Evolutionary conservation across 2,797 vertebrate species (phyloP).

Genomic region (Hippocampus kuda): DNA sequence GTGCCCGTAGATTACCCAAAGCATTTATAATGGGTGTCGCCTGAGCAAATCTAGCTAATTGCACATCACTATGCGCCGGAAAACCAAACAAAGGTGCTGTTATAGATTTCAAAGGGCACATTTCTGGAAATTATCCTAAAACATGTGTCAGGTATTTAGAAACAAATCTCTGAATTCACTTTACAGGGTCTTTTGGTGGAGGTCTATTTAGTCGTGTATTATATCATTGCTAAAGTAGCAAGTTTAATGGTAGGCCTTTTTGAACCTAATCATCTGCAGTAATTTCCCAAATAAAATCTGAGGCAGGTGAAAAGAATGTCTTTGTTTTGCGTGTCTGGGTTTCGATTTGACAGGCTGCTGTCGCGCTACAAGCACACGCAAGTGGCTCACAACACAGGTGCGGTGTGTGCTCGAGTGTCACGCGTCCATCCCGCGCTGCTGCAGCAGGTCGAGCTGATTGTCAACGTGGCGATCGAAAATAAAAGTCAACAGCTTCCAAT

Average conservation of each 20-base stretch:
- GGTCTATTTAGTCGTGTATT: neutral
- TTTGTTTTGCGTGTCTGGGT: neutral
- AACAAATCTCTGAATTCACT: no score
- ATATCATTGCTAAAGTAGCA: no score
- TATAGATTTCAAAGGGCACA: neutral
- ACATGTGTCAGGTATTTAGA: no score
- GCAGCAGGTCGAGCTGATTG: conserved; percentile 42
- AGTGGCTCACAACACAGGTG: conserved; percentile 28
- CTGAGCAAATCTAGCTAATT: no score
- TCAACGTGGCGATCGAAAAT: conserved; percentile 45
- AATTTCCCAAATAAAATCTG: neutral
- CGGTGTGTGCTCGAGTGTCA: conserved; percentile 47
- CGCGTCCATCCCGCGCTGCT: conserved; percentile 47
- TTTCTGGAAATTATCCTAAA: neutral
- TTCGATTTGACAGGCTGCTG: conserved; percentile 44
- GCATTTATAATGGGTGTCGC: neutral
- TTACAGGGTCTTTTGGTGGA: no score
- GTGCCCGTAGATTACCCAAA: neutral
- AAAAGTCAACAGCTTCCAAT: conserved; percentile 35
- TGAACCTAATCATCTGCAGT: neutral
- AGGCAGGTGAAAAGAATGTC: neutral
- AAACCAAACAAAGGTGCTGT: no score
- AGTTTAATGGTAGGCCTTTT: neutral
- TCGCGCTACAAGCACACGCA: conserved; percentile 40
- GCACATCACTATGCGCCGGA: no score